A percentile compares a stretch with the other conserved stretches of the same genome.
Evolutionary conservation across 2,888 invertebrate genomes (phyloP).

Genomic region (Salpingus planirostris): DNA sequence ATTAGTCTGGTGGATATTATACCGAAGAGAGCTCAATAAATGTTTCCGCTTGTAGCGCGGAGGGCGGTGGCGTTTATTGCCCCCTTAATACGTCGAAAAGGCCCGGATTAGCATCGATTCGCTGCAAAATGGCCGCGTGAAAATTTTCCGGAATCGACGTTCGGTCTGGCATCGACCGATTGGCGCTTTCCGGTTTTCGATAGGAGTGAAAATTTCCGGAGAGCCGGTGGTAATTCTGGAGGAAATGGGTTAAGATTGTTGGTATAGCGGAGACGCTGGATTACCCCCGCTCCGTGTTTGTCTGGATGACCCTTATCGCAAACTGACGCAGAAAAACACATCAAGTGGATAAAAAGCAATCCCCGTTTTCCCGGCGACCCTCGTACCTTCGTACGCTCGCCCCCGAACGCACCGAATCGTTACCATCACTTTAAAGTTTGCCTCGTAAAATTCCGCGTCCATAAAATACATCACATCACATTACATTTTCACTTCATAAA

Average conservation of each 20-base stretch:
- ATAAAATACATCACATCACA: slow-evolving; percentile 24
- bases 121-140: too few relatives aligned
- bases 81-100: too few relatives aligned
- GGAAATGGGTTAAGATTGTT: slow-evolving; percentile 24
- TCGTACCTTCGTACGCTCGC: slow-evolving; percentile 16
- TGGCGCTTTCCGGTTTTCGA: too few relatives aligned
- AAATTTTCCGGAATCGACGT: too few relatives aligned
- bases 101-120: too few relatives aligned
- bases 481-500: slow-evolving; percentile 7
- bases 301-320: slow-evolving; percentile 34
- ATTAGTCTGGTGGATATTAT: too few relatives aligned
- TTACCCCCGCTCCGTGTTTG: slow-evolving; percentile 24
- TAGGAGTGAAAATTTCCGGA: too few relatives aligned
- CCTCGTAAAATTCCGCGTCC: slow-evolving; percentile 27
- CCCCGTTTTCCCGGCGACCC: slow-evolving; percentile 25
- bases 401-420: slow-evolving; percentile 23
- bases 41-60: too few relatives aligned
- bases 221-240: too few relatives aligned
- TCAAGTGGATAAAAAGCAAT: slow-evolving; percentile 37
- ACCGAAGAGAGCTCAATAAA: too few relatives aligned
- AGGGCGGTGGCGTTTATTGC: too few relatives aligned
- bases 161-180: too few relatives aligned
- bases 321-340: slow-evolving; percentile 35
- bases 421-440: slow-evolving; percentile 26
- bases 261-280: slow-evolving; percentile 22